Base-by-base conservation (phyloP, 1,140 invertebrate species). In the Cherax quadricarinatus region DNA sequence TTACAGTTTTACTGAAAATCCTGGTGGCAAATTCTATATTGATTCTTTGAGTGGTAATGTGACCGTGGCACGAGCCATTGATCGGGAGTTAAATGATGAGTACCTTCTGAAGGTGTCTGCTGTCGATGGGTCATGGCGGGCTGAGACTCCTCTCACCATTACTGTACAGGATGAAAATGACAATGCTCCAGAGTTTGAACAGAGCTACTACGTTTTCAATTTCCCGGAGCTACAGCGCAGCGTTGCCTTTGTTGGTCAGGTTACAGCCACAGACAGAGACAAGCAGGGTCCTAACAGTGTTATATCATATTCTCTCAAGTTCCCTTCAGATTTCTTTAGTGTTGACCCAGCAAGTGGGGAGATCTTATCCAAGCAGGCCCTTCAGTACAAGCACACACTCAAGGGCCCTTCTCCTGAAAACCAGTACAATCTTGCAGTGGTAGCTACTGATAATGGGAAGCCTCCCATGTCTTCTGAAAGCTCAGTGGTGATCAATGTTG, bases 141-240 rank as follows among this genome's bases (percentile, higher is more conserved):
- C 97, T 1, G 98, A 98, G 95, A 99, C 98, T 2, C 97, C 98
- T 0, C 95, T 99, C 0, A 98, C 98, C 1, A 98, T 99, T 48
- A 98, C 98, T 3, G 98, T 99, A 88, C 98, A 98, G 95, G 98
- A 99, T 95, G 97, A 98, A 94, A 99, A 99, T 95, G 98, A 99
- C 94, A 99, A 99, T 95, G 96, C 98, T 0, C 98, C 98, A 0
- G 97, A 98, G 95, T 99, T 99, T 94, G 97, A 98, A 93, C 96
- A 98, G 94, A 97, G 97, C 0, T 97, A 96, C 92, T 99, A 99
- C 94, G 97, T 97, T 94, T 98, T 99, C 94, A 98, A 98, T 94
- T 97, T 99, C 91, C 97, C 98, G 0, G 98, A 99, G 95, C 95
- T 98, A 10, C 97, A 98, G 94, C 96, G 96, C 83, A 96, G 96